Evolutionary conservation across 2,888 invertebrate genomes (phyloP).

Genomic region (Ferrisia virgata): DNA sequence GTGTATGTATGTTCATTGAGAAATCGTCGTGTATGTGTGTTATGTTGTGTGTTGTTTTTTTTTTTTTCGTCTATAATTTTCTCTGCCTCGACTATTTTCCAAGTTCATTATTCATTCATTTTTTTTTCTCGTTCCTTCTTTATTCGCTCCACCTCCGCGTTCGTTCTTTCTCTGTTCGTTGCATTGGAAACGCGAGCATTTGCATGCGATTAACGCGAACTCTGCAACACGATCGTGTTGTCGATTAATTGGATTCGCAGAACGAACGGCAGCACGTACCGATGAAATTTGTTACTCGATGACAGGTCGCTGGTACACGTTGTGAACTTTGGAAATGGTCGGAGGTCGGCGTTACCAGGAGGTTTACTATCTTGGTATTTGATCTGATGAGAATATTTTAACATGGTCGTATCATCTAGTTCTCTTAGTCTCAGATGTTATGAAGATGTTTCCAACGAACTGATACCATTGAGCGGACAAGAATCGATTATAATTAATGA

Average conservation of each 20-base stretch:
- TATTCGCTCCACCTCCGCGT: neutral
- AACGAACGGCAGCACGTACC: neutral
- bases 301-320: neutral
- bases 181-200: neutral
- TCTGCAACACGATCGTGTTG: neutral
- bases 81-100: neutral
- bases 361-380: neutral
- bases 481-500: neutral
- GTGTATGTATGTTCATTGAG: neutral
- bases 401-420: neutral
- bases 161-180: neutral
- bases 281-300: neutral
- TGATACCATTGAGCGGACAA: neutral
- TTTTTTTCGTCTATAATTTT: neutral
- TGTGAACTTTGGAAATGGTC: neutral
- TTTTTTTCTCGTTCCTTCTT: too few species aligned
- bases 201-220: neutral
- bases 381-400: neutral
- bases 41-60: neutral
- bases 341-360: neutral
- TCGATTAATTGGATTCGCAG: neutral
- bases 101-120: conserved; percentile 33
- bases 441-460: neutral
- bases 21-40: neutral
- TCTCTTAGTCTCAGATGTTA: too few species aligned